Base-by-base conservation (phyloP, 1,140 invertebrate genomes). In the Nasonia vitripennis region DNA sequence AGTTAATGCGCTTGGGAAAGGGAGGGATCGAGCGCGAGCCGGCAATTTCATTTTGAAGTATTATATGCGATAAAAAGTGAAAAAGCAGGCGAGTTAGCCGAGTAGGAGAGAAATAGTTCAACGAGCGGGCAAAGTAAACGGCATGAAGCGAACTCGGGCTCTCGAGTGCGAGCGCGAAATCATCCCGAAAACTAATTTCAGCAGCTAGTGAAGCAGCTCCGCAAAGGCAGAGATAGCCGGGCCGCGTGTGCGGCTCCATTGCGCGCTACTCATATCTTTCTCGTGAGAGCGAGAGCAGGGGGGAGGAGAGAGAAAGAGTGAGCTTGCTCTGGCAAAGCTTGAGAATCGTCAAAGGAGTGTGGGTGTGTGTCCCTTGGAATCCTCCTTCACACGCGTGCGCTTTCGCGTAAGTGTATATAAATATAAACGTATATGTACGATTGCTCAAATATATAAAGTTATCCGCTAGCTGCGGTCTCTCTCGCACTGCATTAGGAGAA, bases 111-210 rank as follows among this genome's bases (percentile, higher is more conserved):
- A 23, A 20, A 75, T 48, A 41, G 73, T n/a, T 23, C 45, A 78
- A 27, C 78, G 37, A n/a, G 78, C 55, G 14, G 55, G 78, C 27
- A 79, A 79, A 27, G 78, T 37, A 62, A 14, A 79, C 78, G 78
- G 55, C n/a, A 62, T 23, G 51, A 34, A 68, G 48, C 14, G 17
- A 71, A 20, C 41, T 31, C 34, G 70, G 41, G 70, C 55, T 20
- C 41, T 71, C 41, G 82, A 75, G 23, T 34, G 11, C 75, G 80
- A 83, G 82, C 78, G 80, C 85, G 82, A 88, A 89, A 89, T 89
- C 87, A 90, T 88, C 85, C 82, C 83, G 86, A 83, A 89, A 89
- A 89, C 87, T 89, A 90, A 90, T 89, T 89, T 89, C 82, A 87
- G 37, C 55, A 2, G 14, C 11, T 23, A 14, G 12, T 55, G 27